phyloP scores from a whole-genome alignment of 2,113 vertebrate species.

The Dendrocopos noguchii region DNA sequence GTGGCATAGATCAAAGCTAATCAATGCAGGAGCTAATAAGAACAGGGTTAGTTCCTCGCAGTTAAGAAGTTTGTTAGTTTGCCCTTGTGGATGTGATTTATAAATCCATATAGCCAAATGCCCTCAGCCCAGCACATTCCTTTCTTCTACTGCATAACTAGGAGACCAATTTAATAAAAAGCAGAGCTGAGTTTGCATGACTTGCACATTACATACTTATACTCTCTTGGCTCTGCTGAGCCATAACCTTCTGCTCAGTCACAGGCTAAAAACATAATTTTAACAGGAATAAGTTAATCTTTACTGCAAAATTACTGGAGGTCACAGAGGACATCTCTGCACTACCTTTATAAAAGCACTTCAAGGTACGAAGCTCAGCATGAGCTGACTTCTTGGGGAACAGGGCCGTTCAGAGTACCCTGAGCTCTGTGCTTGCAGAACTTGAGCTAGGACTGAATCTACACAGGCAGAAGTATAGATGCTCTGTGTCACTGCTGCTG shows the following conservation, averaged over 20 bases:
- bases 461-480: background rate
- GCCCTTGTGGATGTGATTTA: constrained; percentile 64
- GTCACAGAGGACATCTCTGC: background rate
- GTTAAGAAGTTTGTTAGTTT: constrained; percentile 54
- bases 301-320: background rate
- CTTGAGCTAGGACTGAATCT: background rate
- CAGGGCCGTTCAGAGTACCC: background rate
- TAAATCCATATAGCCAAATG: constrained; percentile 53
- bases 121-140: constrained; percentile 60
- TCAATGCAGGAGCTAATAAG: constrained; percentile 45
- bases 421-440: background rate
- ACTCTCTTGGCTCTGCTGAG: constrained; percentile 45
- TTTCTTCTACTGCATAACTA: constrained; percentile 47
- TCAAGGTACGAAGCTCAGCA: background rate
- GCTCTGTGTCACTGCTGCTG: background rate
- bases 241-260: constrained; percentile 43
- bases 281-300: background rate
- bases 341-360: accelerated
- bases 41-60: constrained; percentile 24
- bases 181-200: constrained; percentile 62
- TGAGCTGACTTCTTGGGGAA: accelerated
- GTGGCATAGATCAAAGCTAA: constrained; percentile 42
- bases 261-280: background rate
- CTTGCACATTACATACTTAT: constrained; percentile 53
- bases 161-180: constrained; percentile 63